These are phyloP conservation scores for Clupea harengus DNA, from an alignment of 2,113 vertebrate species.

Conservation along the genomic window DNA sequence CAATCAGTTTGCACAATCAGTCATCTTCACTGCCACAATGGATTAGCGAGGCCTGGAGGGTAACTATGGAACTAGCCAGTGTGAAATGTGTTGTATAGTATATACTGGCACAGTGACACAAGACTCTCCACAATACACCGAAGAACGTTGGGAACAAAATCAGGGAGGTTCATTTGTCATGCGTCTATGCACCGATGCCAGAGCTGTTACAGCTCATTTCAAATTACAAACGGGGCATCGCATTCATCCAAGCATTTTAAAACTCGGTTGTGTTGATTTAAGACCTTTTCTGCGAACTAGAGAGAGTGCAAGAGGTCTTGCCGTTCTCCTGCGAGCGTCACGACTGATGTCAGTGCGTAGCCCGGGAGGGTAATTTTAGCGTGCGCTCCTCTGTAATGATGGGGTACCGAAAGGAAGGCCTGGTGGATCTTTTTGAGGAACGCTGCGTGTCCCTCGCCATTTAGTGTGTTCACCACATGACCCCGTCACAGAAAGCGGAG, in stretches of 20 bases:
- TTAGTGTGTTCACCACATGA: not conserved
- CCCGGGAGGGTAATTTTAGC: slow-evolving; percentile 66
- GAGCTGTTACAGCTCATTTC: not conserved
- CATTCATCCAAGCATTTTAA: not conserved
- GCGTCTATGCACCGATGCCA: not conserved
- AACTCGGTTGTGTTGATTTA: not conserved
- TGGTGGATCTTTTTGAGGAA: slow-evolving; percentile 46
- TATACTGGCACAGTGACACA: not conserved
- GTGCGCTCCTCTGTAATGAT: slow-evolving; percentile 56
- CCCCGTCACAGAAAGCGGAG: not conserved
- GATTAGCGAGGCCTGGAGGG: not conserved
- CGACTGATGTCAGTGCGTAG: slow-evolving; percentile 65
- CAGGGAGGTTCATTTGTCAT: not conserved
- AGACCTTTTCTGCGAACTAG: not conserved
- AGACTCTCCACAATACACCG: not conserved
- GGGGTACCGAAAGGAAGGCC: slow-evolving; percentile 60
- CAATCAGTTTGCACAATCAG: not conserved
- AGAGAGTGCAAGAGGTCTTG: slow-evolving; percentile 3
- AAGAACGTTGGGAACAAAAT: not conserved
- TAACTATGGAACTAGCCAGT: not conserved
- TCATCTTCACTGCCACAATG: not conserved
- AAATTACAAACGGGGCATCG: not conserved
- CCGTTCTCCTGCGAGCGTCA: slow-evolving; percentile 43
- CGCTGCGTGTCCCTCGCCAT: slow-evolving; percentile 23
- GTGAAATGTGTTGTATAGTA: not conserved